phyloP scores from a whole-genome alignment of 2,113 vertebrate species.

The Perca flavescens region DNA sequence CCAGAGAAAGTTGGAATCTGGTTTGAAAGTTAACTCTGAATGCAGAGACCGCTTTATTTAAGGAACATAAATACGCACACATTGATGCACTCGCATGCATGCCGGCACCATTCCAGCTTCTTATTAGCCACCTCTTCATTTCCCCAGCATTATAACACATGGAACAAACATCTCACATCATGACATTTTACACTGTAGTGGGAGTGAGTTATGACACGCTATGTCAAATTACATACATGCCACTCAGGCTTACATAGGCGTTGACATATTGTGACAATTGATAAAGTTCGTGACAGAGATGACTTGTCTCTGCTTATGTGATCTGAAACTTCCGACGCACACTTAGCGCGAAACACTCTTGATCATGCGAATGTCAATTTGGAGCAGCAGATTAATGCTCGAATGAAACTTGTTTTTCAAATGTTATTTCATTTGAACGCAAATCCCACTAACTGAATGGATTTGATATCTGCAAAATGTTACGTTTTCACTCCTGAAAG shows the following conservation, averaged over 20 bases:
- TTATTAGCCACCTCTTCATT: slow-evolving; percentile 24
- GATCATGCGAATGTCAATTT: slow-evolving; percentile 30
- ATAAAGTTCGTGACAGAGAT: slow-evolving; percentile 30
- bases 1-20: slow-evolving; percentile 21
- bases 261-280: slow-evolving; percentile 40
- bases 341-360: slow-evolving; percentile 1
- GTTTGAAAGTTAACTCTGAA: slow-evolving; percentile 39
- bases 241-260: slow-evolving; percentile 25
- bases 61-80: slow-evolving; percentile 1
- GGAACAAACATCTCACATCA: slow-evolving; percentile 13
- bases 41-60: slow-evolving; percentile 13
- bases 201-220: slow-evolving; percentile 23
- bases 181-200: slow-evolving; percentile 10
- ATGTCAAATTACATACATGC: slow-evolving; percentile 37
- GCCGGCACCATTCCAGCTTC: neutral
- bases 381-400: slow-evolving; percentile 6
- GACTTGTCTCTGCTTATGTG: slow-evolving; percentile 42
- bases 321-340: slow-evolving; percentile 31
- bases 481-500: slow-evolving; percentile 20
- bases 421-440: neutral
- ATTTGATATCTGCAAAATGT: slow-evolving; percentile 4
- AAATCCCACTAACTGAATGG: neutral
- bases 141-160: slow-evolving; percentile 31
- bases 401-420: slow-evolving; percentile 16
- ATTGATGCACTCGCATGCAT: neutral